Conservation (phyloP, 2,888 invertebrate genomes). For the Limnephilus rhombicus region DNA sequence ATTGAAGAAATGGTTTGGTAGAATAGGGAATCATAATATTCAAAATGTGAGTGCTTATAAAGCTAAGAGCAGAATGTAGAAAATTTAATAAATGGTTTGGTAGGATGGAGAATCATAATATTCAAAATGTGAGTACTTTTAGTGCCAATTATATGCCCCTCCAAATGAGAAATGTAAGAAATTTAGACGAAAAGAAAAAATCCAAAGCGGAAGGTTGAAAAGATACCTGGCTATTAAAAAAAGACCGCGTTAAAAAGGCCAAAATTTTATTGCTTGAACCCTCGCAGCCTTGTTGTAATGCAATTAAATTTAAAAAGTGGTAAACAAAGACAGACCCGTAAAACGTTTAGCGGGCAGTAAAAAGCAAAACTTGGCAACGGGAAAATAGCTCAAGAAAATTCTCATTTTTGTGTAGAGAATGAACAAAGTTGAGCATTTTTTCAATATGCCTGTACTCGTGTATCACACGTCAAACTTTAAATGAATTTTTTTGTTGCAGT, state of each 20-base stretch:
- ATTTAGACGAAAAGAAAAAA: neutral
- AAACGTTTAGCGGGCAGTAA: neutral
- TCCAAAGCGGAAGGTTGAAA: neutral
- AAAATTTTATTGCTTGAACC: neutral
- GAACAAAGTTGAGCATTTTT: neutral
- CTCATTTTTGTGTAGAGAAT: neutral
- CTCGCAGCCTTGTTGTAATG: neutral
- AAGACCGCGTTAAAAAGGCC: neutral
- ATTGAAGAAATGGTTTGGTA: too few relatives aligned
- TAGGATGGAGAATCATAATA: too few relatives aligned
- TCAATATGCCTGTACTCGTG: neutral
- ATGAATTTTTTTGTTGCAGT: neutral
- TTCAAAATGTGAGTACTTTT: too few relatives aligned
- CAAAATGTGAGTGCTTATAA: too few relatives aligned
- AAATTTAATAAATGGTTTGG: too few relatives aligned
- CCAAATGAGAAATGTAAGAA: too few relatives aligned
- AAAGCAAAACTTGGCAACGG: neutral
- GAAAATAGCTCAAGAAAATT: neutral
- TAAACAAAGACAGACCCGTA: neutral
- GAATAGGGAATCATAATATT: too few relatives aligned
- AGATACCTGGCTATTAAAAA: neutral
- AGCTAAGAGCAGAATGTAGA: too few relatives aligned
- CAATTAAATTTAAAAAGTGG: neutral
- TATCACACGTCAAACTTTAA: neutral
- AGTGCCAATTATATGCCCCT: too few relatives aligned